Percentiles rank a stretch among this genome's conserved stretches.
Conservation (phyloP, 2,797 vertebrate genomes). For the Triplophysa yarkandensis region DNA sequence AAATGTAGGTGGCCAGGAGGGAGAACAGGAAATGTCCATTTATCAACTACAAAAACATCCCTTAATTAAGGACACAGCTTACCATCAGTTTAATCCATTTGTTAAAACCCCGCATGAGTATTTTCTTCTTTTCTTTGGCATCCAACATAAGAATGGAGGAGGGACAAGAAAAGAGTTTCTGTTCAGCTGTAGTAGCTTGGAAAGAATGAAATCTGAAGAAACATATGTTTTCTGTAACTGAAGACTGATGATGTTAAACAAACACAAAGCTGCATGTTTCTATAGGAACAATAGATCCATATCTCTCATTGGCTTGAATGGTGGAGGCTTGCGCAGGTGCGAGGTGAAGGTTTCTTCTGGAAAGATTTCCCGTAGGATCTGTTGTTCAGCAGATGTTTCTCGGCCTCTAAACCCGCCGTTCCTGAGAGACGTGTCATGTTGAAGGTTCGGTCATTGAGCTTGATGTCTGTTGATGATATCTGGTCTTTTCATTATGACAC, state of each 20-base stretch:
- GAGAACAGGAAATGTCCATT: not conserved
- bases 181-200: not conserved
- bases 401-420: not conserved
- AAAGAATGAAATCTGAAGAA: constrained; percentile 7
- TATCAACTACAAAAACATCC: not conserved
- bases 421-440: not conserved
- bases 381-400: constrained; percentile 2
- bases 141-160: not conserved
- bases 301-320: not conserved
- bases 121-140: constrained; percentile 10
- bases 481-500: constrained; percentile 6
- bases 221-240: constrained; percentile 3
- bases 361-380: not conserved
- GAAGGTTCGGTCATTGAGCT: not conserved
- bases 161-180: not conserved
- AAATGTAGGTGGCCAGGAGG: not conserved
- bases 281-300: not conserved
- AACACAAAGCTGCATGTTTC: not conserved
- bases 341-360: not conserved
- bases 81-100: not conserved
- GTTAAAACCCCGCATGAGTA: not conserved
- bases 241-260: not conserved
- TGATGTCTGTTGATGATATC: constrained; percentile 13
- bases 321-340: not conserved
- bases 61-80: not conserved